Evolutionary conservation across 2,888 invertebrate species (phyloP).

Genomic region (Belgica antarctica): DNA sequence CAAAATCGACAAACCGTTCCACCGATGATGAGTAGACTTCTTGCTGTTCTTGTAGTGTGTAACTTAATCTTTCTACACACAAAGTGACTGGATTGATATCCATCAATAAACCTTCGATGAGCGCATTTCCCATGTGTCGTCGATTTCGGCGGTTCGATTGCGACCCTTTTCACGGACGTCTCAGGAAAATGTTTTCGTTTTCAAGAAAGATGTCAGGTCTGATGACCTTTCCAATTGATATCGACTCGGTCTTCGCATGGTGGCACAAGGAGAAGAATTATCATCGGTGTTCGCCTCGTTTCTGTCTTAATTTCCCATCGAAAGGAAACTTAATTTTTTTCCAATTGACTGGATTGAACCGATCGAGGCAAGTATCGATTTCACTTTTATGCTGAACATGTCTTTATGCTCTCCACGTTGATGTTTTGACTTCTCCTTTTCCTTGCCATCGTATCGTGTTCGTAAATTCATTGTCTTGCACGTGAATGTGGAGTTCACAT

Average conservation of each 20-base stretch:
- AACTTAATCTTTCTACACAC: constrained; percentile 41
- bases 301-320: constrained; percentile 19
- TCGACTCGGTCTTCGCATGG: background rate
- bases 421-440: constrained; percentile 8
- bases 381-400: constrained; percentile 27
- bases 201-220: constrained; percentile 10
- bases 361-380: constrained; percentile 17
- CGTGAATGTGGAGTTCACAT: background rate
- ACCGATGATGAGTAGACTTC: background rate
- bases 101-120: background rate
- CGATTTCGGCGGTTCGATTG: background rate
- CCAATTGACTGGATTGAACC: constrained; percentile 11
- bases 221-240: constrained; percentile 11
- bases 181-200: no score
- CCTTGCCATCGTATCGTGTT: background rate
- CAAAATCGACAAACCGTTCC: no score
- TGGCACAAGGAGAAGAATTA: background rate
- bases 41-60: background rate
- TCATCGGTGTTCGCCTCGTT: background rate
- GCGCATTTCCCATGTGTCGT: constrained; percentile 41
- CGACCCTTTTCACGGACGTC: background rate
- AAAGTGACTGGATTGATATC: background rate
- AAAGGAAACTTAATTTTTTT: constrained; percentile 29
- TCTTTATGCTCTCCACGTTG: background rate
- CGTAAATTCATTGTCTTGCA: background rate